Base-by-base conservation (phyloP, 2,888 invertebrate genomes). In the Myathropa florea region DNA sequence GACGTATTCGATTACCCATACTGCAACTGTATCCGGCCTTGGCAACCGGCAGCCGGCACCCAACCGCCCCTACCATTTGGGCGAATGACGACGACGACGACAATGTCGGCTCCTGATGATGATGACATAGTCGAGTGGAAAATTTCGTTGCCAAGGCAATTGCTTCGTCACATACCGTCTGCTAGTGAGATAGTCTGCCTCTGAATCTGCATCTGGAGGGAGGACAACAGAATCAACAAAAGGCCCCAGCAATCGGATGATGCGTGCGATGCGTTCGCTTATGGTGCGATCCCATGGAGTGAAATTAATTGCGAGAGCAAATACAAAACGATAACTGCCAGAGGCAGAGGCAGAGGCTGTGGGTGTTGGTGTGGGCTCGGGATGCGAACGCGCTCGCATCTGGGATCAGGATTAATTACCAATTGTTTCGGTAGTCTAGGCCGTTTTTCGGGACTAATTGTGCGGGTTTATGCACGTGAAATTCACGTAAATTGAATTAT, bases 1-100 rank as follows among this genome's bases (percentile, higher is more conserved):
- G 84, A 85, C 68, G 77, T 77, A 78, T 85, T 85, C 82, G 85
- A 85, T 85, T 85, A 85, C 82, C 82, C 85, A 85, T 73, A 33
- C 81, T 76, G 84, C 71, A 80, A 80, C 55, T 79, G 71, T 76
- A 72, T 79, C 65, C 73, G 57, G 68, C 14, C 70, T 26, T 60
- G 36, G 26, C 59, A 72, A 59, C 64, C 73, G 33, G 26, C 59
- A 72, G 46, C 64, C 73, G 33, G 33, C 63, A 57, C 39, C 36
- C 64, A 36, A 9, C 77, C 57, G 57, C 24, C 67, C 36, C 68
- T 36, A n/a, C n/a, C n/a, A n/a, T n/a, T n/a, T n/a, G n/a, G n/a
- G n/a, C n/a, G n/a, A 24, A 24, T 7, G 18, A 57, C 10, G 23
- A 46, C 46, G 18, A 46, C 9, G 2, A 18, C 18, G 18, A 33